Conservation (phyloP, 2,113 vertebrate species). For the Argyrosomus japonicus region DNA sequence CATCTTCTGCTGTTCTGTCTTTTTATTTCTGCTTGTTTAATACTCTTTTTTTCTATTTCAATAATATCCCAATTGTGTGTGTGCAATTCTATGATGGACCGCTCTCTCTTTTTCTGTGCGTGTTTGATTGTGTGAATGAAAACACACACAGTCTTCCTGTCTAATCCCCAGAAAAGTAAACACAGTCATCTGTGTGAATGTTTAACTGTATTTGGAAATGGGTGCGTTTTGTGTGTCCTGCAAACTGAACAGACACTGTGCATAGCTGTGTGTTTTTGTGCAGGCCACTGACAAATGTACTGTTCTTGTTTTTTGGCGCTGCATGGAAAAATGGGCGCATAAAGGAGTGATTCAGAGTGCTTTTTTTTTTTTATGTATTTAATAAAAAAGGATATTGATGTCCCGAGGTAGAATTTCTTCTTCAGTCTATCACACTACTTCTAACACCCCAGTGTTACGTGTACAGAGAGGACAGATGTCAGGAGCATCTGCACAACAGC, state of each 20-base stretch:
- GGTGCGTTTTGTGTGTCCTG: slow-evolving; percentile 32
- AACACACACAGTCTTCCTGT: slow-evolving; percentile 11
- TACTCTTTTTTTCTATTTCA: not conserved
- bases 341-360: not conserved
- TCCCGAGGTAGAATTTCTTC: not conserved
- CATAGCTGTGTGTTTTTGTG: not conserved
- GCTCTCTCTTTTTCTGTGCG: not conserved
- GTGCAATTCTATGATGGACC: not conserved
- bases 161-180: slow-evolving; percentile 44
- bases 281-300: not conserved
- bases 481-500: not conserved
- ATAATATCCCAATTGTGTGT: not conserved
- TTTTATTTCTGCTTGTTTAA: not conserved
- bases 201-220: slow-evolving; percentile 39
- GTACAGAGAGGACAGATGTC: not conserved
- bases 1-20: not conserved
- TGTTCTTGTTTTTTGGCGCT: not conserved
- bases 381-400: not conserved
- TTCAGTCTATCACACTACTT: not conserved
- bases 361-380: not conserved
- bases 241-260: slow-evolving; percentile 1
- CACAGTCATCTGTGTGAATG: slow-evolving; percentile 43
- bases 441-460: fast-evolving
- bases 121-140: not conserved
- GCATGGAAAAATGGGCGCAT: not conserved